Base-by-base conservation (phyloP, 2,113 vertebrate species). In the Nerophis lumbriciformis region DNA sequence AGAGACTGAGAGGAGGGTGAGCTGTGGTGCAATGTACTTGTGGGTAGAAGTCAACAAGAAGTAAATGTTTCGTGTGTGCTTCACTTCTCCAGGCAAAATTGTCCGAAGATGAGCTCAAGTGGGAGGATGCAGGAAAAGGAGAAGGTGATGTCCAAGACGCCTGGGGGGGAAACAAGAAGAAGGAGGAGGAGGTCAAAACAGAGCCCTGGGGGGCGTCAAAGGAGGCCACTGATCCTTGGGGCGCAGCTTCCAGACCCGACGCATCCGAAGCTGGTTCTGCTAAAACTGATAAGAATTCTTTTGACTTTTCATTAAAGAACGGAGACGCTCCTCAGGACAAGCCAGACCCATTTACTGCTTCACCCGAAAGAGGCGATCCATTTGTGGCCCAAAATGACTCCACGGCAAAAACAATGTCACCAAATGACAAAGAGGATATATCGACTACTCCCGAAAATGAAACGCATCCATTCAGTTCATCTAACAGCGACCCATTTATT, bases 1-100 rank as follows among this genome's bases (percentile, higher is more conserved):
- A 66, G 93, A 94, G 59, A 71, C 78, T 16, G 93, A 92, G 8
- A 89, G 94, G 60, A 71, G 85, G 81, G 90, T 91, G 65, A 86
- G 82, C 15, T 1, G 42, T 11, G 42, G 42, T 45, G 42, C 10
- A 11, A 45, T 10, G 38, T 39, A 3, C 39, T 42, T 1, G 8
- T 42, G 39, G 6, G 42, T 11, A 10, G 42, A 44, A 44, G 8
- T 10, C 42, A 10, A 9, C 8, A 44, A 6, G 42, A 45, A 45
- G 11, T 45, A 45, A 45, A 2, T 45, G 8, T 55, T 71, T 5
- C 48, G 36, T 28, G n/a, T 52, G 28, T 57, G 11, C 19, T 15
- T 28, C n/a, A 59, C 5, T 58, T 4, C 6, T 61, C 48, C 79
- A 94, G 92, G 91, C 89, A 74, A 87, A 84, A 57, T 0, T 89